A percentile compares a stretch with the other conserved stretches of the same genome.
phyloP scores from a whole-genome alignment of 1,140 invertebrate genomes.

The Rhizoglyphus robini region DNA sequence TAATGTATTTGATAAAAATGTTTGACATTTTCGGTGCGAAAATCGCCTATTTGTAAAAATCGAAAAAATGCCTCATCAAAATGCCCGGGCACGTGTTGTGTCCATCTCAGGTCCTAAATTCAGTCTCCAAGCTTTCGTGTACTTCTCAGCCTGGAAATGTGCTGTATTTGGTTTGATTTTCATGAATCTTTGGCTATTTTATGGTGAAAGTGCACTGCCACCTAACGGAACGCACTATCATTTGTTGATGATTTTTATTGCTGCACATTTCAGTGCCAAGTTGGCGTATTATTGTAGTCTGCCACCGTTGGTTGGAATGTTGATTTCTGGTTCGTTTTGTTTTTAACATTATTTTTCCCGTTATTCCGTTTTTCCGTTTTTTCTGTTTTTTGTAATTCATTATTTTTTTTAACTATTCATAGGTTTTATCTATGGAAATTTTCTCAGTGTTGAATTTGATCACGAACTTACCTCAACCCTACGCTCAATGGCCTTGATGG shows the following conservation, averaged over 20 bases:
- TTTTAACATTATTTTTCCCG: not conserved
- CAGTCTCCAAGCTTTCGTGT: too few species aligned
- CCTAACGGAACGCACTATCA: constrained; percentile 63
- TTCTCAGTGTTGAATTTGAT: constrained; percentile 78
- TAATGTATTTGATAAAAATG: too few species aligned
- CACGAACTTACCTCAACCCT: constrained; percentile 24
- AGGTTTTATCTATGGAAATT: constrained; percentile 18
- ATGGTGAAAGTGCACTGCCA: constrained; percentile 53
- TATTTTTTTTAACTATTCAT: too few species aligned
- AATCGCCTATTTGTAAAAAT: too few species aligned
- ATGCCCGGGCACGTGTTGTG: too few species aligned
- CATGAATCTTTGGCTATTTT: constrained; percentile 54
- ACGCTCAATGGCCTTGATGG: constrained; percentile 75
- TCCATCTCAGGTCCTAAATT: too few species aligned
- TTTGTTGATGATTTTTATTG: constrained; percentile 44
- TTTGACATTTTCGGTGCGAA: too few species aligned
- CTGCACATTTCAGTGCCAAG: constrained; percentile 61
- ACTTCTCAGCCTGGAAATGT: not conserved
- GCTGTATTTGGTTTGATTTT: constrained; percentile 45
- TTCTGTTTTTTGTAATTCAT: too few species aligned
- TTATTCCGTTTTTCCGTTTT: constrained; percentile 19
- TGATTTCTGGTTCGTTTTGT: constrained; percentile 22
- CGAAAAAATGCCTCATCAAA: too few species aligned
- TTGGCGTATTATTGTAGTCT: constrained; percentile 57
- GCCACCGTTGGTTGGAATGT: constrained; percentile 52